phyloP scores from a whole-genome alignment of 2,888 invertebrate species.

The Dryomyza anilis region DNA sequence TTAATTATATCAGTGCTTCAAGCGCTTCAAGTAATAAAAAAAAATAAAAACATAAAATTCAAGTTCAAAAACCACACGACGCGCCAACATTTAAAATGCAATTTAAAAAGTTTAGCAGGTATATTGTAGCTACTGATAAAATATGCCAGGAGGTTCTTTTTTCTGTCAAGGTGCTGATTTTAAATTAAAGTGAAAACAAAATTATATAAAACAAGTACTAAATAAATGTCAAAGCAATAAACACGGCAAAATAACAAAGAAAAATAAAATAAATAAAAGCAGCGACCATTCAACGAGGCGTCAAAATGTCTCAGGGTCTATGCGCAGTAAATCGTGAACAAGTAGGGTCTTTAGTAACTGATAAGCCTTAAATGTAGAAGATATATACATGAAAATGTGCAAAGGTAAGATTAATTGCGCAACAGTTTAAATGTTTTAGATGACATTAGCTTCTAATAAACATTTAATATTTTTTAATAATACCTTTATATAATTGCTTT shows the following conservation, averaged over 20 bases:
- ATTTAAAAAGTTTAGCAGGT: neutral
- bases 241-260: neutral
- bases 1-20: too few relatives aligned
- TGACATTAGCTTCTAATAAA: too few relatives aligned
- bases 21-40: too few relatives aligned
- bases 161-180: neutral
- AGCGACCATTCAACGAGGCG: neutral
- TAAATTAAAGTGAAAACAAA: neutral
- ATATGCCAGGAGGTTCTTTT: too few relatives aligned
- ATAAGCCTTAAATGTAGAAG: neutral
- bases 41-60: neutral
- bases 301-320: conserved; percentile 1
- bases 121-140: too few relatives aligned
- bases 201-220: neutral
- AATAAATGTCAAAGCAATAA: neutral
- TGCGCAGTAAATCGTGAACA: neutral
- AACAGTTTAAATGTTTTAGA: too few relatives aligned
- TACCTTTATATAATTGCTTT: too few relatives aligned
- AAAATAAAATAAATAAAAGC: neutral
- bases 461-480: too few relatives aligned
- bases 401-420: too few relatives aligned
- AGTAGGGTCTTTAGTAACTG: neutral
- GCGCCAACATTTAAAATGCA: neutral
- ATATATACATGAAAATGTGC: too few relatives aligned
- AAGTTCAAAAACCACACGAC: neutral